Evolutionary conservation across 2,113 vertebrate genomes (phyloP).

Genomic region (Sander lucioperca): DNA sequence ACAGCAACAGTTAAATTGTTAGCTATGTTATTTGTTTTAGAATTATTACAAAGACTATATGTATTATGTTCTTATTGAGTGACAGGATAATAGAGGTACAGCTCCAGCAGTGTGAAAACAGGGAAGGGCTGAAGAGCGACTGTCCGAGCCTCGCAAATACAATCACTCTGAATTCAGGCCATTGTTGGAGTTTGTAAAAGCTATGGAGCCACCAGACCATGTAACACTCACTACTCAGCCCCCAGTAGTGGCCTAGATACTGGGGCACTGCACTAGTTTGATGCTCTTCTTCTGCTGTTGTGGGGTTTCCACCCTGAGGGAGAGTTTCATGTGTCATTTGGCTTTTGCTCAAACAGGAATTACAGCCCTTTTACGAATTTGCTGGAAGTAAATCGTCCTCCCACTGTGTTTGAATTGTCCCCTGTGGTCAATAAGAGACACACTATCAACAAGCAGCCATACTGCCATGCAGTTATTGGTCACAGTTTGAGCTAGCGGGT

Average conservation of each 20-base stretch:
- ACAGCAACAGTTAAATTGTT: too few species aligned
- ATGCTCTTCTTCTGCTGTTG: slow-evolving; percentile 64
- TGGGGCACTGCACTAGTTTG: slow-evolving; percentile 45
- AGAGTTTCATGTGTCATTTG: slow-evolving; percentile 71
- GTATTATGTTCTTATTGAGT: not conserved
- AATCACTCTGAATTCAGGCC: slow-evolving; percentile 69
- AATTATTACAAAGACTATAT: not conserved
- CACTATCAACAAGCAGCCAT: slow-evolving; percentile 25
- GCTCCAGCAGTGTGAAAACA: slow-evolving; percentile 56
- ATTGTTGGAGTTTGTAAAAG: slow-evolving; percentile 77
- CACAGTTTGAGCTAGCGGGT: not conserved
- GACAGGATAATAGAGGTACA: slow-evolving; percentile 38
- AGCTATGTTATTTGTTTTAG: not conserved
- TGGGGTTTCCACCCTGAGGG: slow-evolving; percentile 38
- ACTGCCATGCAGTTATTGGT: not conserved
- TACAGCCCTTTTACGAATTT: slow-evolving; percentile 32
- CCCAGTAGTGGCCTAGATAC: slow-evolving; percentile 77
- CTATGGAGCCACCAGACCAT: slow-evolving; percentile 79
- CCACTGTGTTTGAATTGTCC: slow-evolving; percentile 31
- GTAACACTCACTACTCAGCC: slow-evolving; percentile 67
- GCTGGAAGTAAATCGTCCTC: slow-evolving; percentile 53
- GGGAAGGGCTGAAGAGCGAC: slow-evolving; percentile 52
- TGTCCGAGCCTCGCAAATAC: slow-evolving; percentile 56
- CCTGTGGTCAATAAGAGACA: slow-evolving; percentile 41
- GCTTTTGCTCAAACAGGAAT: slow-evolving; percentile 53